A percentile compares a stretch with the other conserved stretches of the same genome.
phyloP scores from a whole-genome alignment of 2,113 vertebrate genomes.

The Eubucco bourcierii region DNA sequence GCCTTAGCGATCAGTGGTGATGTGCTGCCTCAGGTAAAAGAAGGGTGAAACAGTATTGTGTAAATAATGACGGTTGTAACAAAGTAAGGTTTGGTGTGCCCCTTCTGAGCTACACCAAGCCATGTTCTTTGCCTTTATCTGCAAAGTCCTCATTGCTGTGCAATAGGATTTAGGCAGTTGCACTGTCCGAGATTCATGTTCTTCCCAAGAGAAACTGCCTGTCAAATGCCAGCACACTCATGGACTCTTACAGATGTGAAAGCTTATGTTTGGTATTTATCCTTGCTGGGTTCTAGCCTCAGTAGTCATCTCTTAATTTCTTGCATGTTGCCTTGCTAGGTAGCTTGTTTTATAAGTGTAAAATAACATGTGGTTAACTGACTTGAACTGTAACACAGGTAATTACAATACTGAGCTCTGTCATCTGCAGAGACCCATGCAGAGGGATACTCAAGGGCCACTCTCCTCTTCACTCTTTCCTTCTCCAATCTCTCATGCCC shows the following conservation, averaged over 20 bases:
- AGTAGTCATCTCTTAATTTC: not conserved
- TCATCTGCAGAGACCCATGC: not conserved
- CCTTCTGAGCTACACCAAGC: fast-evolving
- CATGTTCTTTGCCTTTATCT: not conserved
- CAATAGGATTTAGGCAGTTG: not conserved
- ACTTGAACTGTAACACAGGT: not conserved
- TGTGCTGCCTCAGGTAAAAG: not conserved
- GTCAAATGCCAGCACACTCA: not conserved
- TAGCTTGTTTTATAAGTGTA: not conserved
- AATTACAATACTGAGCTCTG: not conserved
- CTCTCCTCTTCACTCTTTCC: not conserved
- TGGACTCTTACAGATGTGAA: not conserved
- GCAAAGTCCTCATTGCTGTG: not conserved
- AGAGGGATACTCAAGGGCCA: not conserved
- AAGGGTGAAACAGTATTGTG: not conserved
- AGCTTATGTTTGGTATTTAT: not conserved
- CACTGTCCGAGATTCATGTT: not conserved
- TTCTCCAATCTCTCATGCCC: not conserved
- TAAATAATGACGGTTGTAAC: not conserved
- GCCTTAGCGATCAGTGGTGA: fast-evolving
- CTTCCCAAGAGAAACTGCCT: not conserved
- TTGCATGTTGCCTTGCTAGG: not conserved
- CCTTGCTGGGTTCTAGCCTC: not conserved
- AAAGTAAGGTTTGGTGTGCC: fast-evolving
- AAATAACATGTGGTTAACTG: not conserved